phyloP scores from a whole-genome alignment of 2,113 vertebrate species.

The Macrotus californicus region DNA sequence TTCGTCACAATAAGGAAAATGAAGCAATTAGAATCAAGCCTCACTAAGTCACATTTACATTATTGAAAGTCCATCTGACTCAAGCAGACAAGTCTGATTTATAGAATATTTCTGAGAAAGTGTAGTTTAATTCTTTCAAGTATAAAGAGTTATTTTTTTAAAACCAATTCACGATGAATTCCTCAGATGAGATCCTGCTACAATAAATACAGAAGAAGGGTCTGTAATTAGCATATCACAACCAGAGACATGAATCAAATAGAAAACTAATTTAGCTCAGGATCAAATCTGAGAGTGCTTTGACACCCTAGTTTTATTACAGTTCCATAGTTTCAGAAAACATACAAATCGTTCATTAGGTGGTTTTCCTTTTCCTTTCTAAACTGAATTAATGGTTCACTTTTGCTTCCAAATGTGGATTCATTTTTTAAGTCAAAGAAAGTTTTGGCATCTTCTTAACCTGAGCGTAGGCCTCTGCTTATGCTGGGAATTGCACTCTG shows the following conservation, averaged over 20 bases:
- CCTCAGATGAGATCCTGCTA: slow-evolving; percentile 32
- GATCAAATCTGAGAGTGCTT: neutral
- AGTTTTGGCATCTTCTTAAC: neutral
- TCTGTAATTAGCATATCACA: slow-evolving; percentile 51
- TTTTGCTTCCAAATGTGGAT: neutral
- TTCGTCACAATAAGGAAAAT: slow-evolving; percentile 61
- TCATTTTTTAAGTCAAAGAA: slow-evolving; percentile 4
- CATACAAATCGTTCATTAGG: neutral
- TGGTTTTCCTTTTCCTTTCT: slow-evolving; percentile 37
- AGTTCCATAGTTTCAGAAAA: slow-evolving; percentile 30
- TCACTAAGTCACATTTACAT: slow-evolving; percentile 40
- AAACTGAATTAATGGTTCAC: neutral
- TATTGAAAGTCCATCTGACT: slow-evolving; percentile 20
- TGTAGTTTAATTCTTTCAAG: slow-evolving; percentile 37
- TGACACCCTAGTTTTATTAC: neutral
- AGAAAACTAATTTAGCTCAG: slow-evolving; percentile 47
- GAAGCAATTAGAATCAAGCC: slow-evolving; percentile 53
- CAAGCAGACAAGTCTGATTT: slow-evolving; percentile 41
- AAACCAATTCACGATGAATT: slow-evolving; percentile 37
- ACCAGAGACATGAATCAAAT: slow-evolving; percentile 51
- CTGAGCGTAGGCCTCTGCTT: neutral
- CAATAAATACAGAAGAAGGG: slow-evolving; percentile 37
- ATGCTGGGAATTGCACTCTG: neutral
- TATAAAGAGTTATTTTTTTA: slow-evolving; percentile 27
- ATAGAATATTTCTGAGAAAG: slow-evolving; percentile 36